Base-by-base conservation (phyloP, 1,140 invertebrate species). In the Hirudo medicinalis region DNA sequence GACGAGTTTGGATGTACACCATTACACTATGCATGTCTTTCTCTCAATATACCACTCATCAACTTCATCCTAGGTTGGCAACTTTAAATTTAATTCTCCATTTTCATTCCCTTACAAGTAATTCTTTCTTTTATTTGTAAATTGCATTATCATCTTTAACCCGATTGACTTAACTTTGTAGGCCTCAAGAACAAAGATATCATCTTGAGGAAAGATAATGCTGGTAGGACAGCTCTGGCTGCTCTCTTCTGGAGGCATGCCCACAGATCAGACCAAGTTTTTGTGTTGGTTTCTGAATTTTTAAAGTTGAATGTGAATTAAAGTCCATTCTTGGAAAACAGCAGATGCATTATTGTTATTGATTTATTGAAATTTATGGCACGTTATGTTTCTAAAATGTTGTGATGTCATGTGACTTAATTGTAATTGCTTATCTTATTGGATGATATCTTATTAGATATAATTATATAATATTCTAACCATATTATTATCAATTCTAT, bases 21-120 rank as follows among this genome's bases (percentile, higher is more conserved):
- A n/a, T 71, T 85, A 4, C 79, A 79, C 55, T 84, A 83, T 78
- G 81, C 81, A 43, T 79, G 79, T 71, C 75, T 84, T 5, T 77
- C 78, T 53, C 78, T 80, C 69, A 82, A 84, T 74, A 73, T 76
- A 75, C 43, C 55, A 15, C 73, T 82, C 13, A 78, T 75, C 20
- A 75, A 78, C 32, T 80, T 79, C 73, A 76, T 80, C 67, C 72
- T 79, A 29, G 78, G 80, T 79, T 76, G 77, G 76, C 73, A 71
- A 54, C 19, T 43, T 72, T 67, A 74, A 17, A 54, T 60, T 71
- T 74, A 13, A 43, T 49, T 40, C 11, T 40, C 11, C 11, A 11
- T 40, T 49, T 49, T 49, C 9, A 13, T 49, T 17, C 13, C 43
- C 4, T 17, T 49, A 49, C 13, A 17, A 49, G 15, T 49, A 5